Base-by-base conservation (phyloP, 2,888 invertebrate genomes). In the Ornithoptera alexandrae region DNA sequence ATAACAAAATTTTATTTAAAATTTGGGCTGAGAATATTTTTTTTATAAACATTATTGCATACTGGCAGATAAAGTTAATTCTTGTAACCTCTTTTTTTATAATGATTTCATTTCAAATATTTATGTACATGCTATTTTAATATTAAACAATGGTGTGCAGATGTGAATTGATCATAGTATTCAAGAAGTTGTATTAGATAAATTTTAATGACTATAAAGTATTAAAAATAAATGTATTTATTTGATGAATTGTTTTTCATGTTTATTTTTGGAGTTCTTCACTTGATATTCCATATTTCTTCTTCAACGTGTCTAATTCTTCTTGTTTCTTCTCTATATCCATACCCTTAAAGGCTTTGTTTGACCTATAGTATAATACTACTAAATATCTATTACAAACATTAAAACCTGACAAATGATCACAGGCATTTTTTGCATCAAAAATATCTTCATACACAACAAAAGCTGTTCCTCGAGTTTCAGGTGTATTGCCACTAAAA, bases 401-500 rank as follows among this genome's bases (percentile, higher is more conserved):
- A 87, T 99, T 99, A 88, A 99, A 99, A 12, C 99, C 99, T 68
- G 98, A 98, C 68, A 99, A 93, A 89, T 99, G 99, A 87, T 99
- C 99, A 89, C 99, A 99, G 5, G 99, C 99, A 93, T 99, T 99
- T 90, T 99, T 99, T 0, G 99, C 99, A 94, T 99, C 99, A 93
- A 99, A 99, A 80, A 99, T 99, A 84, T 99, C 99, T 92, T 99
- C 99, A 88, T 99, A 99, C 0, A 99, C 98, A 63, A 99, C 99
- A 94, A 99, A 99, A 22, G 99, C 99, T 50, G 99, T 99, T 66
- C 99, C 99, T 86, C 98, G 95, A 0, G 99, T 98, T 89, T 99
- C 99, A 18, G 98, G 97, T 36, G 99, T 99, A 82, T 98, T 99
- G 0, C 99, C 99, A 50, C 97, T 98, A 88, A 56, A 94, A 64